A percentile compares a stretch with the other conserved stretches of the same genome.
phyloP scores from a whole-genome alignment of 2,113 vertebrate species.

The Antigone vipio region DNA sequence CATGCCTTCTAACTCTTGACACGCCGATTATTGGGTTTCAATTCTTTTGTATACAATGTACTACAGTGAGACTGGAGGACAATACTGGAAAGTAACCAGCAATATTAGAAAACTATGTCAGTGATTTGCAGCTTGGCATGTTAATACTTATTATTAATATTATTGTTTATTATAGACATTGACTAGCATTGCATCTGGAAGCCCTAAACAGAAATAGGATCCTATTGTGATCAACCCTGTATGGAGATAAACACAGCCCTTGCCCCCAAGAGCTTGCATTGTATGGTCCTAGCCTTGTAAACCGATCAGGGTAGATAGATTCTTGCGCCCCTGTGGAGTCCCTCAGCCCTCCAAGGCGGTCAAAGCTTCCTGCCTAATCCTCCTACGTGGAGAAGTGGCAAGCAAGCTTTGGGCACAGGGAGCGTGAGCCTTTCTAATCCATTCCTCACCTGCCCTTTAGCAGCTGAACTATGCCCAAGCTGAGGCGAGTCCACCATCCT shows the following conservation, averaged over 20 bases:
- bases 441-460: background rate
- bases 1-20: slow-evolving; percentile 41
- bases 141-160: slow-evolving; percentile 64
- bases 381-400: background rate
- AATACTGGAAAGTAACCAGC: slow-evolving; percentile 69
- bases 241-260: slow-evolving; percentile 35
- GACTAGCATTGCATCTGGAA: slow-evolving; percentile 61
- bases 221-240: slow-evolving; percentile 38
- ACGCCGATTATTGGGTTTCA: slow-evolving; percentile 48
- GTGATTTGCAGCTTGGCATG: slow-evolving; percentile 50
- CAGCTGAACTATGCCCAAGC: background rate
- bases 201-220: slow-evolving; percentile 46
- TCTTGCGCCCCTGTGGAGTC: background rate
- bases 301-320: background rate
- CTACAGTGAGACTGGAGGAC: slow-evolving; percentile 34
- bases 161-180: slow-evolving; percentile 60
- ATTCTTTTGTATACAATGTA: slow-evolving; percentile 57
- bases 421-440: background rate
- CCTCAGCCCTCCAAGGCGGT: background rate
- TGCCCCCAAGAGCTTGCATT: slow-evolving; percentile 39
- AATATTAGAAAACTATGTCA: slow-evolving; percentile 52
- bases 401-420: background rate
- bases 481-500: background rate
- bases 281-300: slow-evolving; percentile 24
- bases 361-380: background rate